Percentiles rank a stretch among this genome's conserved stretches.
Evolutionary conservation across 2,113 vertebrate species (phyloP).

Genomic region (Scartelaos histophorus): DNA sequence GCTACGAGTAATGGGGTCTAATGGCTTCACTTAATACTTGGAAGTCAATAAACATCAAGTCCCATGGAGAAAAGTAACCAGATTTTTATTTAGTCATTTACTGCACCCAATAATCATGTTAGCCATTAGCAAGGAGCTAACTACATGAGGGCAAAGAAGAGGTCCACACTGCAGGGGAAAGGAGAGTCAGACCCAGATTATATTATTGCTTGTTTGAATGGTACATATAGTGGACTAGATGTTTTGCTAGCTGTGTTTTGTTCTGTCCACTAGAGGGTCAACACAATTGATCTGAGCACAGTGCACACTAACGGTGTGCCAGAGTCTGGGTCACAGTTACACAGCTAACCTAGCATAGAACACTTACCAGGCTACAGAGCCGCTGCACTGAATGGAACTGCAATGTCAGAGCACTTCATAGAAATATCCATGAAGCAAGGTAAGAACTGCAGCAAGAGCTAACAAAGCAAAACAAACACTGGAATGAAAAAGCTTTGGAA

Average conservation of each 20-base stretch:
- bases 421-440: not conserved
- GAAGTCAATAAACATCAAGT: conserved; percentile 5
- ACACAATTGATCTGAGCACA: conserved; percentile 12
- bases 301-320: conserved; percentile 12
- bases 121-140: conserved; percentile 6
- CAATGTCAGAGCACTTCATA: conserved; percentile 28
- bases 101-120: not conserved
- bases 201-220: too few species aligned
- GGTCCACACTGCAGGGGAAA: conserved; percentile 18
- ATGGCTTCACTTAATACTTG: not conserved
- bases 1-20: conserved; percentile 4
- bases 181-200: not conserved
- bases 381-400: conserved; percentile 20
- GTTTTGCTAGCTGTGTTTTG: not conserved
- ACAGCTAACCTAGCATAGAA: not conserved
- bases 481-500: conserved; percentile 21
- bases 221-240: not conserved
- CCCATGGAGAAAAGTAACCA: not conserved
- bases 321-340: conserved; percentile 1
- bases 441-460: too few species aligned
- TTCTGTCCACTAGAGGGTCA: not conserved
- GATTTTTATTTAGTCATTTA: conserved; percentile 12
- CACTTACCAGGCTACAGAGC: conserved; percentile 40
- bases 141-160: not conserved
- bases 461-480: not conserved